phyloP scores from a whole-genome alignment of 2,113 vertebrate genomes.

The Coryphaenoides rupestris region DNA sequence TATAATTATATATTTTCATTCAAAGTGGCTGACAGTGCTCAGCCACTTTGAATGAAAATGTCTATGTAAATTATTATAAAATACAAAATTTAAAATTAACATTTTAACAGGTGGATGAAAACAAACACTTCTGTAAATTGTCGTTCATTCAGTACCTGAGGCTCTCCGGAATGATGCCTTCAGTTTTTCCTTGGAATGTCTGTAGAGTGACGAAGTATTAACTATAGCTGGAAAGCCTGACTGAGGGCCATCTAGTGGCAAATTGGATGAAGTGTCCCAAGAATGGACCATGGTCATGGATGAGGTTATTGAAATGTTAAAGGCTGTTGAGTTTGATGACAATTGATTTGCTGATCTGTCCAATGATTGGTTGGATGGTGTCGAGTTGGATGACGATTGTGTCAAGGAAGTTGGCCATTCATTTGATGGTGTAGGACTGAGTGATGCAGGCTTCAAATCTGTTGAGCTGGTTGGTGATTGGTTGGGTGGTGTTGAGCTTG shows the following conservation, averaged over 20 bases:
- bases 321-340: not conserved
- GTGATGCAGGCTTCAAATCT: not conserved
- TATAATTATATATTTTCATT: too few species aligned
- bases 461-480: not conserved
- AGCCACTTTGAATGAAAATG: too few species aligned
- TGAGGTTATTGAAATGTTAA: not conserved
- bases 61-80: too few species aligned
- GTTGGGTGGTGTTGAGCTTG: not conserved
- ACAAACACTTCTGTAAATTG: too few species aligned
- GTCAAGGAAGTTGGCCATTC: not conserved
- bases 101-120: too few species aligned
- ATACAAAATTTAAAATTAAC: too few species aligned
- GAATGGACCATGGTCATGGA: not conserved
- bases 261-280: not conserved
- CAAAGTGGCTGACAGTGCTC: too few species aligned
- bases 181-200: slow-evolving; percentile 51
- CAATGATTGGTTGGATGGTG: not conserved
- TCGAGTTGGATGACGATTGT: not conserved
- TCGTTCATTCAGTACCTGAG: slow-evolving; percentile 42
- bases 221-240: slow-evolving; percentile 5
- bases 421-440: not conserved
- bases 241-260: slow-evolving; percentile 18
- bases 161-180: slow-evolving; percentile 38
- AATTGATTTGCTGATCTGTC: not conserved
- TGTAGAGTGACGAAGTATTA: slow-evolving; percentile 33